Conservation (phyloP, 2,888 invertebrate species). For the Blomia tropicalis region DNA sequence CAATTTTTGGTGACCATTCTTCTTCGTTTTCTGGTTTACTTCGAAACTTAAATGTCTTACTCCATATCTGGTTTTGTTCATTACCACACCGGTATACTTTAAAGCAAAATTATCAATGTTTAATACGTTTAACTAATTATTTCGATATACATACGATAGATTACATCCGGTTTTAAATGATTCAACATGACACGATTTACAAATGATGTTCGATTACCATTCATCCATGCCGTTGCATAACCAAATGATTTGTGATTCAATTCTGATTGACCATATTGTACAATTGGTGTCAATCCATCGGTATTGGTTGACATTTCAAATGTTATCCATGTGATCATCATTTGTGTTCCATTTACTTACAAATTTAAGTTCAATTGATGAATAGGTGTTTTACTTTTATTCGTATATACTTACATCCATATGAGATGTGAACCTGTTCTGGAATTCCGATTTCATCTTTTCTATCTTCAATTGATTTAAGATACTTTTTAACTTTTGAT, state of each 20-base stretch:
- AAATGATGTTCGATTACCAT: background rate
- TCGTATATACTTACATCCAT: background rate
- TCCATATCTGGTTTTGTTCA: background rate
- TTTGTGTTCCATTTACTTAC: background rate
- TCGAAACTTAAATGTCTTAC: background rate
- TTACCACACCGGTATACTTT: conserved; percentile 4
- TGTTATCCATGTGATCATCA: background rate
- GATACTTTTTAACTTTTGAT: too few species aligned
- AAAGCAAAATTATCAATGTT: background rate
- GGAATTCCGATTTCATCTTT: too few species aligned
- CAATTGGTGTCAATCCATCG: background rate
- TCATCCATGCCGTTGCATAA: background rate
- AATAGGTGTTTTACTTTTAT: background rate
- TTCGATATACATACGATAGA: background rate
- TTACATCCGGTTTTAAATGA: background rate
- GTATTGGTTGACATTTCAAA: background rate
- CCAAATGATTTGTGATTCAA: background rate
- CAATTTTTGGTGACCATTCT: conserved; percentile 31
- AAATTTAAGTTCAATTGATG: background rate
- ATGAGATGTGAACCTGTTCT: conserved; percentile 6
- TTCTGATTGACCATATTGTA: background rate
- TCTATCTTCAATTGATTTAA: too few species aligned
- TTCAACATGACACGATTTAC: background rate
- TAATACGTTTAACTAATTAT: background rate
- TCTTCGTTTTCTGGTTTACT: background rate